Evolutionary conservation across 2,113 vertebrate genomes (phyloP).

Genomic region (Triplophysa tibetana): DNA sequence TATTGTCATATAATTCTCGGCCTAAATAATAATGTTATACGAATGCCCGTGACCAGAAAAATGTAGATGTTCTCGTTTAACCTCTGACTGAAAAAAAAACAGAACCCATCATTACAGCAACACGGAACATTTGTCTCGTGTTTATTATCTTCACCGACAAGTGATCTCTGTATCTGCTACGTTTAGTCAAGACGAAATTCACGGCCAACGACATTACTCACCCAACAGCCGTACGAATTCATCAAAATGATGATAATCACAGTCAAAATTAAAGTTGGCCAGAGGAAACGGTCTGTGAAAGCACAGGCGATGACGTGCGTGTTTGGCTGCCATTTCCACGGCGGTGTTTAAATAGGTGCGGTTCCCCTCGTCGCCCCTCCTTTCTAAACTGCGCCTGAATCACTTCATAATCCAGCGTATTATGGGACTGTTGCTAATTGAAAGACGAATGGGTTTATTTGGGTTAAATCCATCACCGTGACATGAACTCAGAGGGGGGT

Average conservation of each 20-base stretch:
- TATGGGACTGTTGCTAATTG: constrained; percentile 72
- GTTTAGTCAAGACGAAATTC: constrained; percentile 51
- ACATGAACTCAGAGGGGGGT: constrained; percentile 61
- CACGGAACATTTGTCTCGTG: neutral
- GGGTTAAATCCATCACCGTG: constrained; percentile 76
- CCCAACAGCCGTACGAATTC: constrained; percentile 50
- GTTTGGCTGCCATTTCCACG: constrained; percentile 46
- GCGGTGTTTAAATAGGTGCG: constrained; percentile 64
- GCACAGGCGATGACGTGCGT: constrained; percentile 45
- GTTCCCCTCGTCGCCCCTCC: constrained; percentile 51
- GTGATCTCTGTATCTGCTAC: neutral
- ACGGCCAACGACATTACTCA: constrained; percentile 51
- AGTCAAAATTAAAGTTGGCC: constrained; percentile 62
- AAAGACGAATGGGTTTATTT: constrained; percentile 79
- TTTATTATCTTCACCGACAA: neutral
- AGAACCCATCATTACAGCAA: neutral
- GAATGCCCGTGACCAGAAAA: too few species aligned
- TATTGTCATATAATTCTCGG: too few species aligned
- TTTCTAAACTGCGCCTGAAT: constrained; percentile 62
- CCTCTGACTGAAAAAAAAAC: neutral
- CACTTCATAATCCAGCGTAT: constrained; percentile 75
- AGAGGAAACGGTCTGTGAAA: constrained; percentile 62
- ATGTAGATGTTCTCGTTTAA: neutral
- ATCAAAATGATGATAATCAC: constrained; percentile 63
- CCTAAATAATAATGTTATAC: too few species aligned